Percentiles rank a stretch among this genome's conserved stretches.
Evolutionary conservation across 2,888 invertebrate genomes (phyloP).

Genomic region (Mantis religiosa): DNA sequence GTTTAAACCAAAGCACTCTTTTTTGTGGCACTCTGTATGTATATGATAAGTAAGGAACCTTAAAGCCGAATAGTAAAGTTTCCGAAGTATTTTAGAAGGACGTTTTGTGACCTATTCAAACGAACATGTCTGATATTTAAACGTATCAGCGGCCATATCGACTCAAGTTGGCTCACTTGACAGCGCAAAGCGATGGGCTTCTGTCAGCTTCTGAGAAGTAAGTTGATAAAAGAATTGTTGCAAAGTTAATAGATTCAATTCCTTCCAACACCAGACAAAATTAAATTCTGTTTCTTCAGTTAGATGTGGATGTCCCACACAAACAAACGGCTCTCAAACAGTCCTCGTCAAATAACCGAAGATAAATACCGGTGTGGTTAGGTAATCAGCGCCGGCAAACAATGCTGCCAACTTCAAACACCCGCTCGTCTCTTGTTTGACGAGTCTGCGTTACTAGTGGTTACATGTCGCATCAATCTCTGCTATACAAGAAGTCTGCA

Average conservation of each 20-base stretch:
- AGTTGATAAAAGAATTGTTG: neutral
- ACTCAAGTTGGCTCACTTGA: neutral
- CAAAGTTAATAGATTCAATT: neutral
- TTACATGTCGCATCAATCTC: neutral
- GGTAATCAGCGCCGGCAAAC: neutral
- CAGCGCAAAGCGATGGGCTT: neutral
- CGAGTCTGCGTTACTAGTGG: neutral
- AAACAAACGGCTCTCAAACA: neutral
- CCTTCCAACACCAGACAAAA: neutral
- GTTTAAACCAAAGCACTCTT: no score
- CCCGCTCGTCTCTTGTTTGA: neutral
- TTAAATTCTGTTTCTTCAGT: neutral
- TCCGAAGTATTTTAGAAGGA: no score
- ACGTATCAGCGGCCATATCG: no score
- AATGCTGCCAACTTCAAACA: neutral
- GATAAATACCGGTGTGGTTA: neutral
- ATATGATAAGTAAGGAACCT: no score
- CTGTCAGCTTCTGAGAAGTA: neutral
- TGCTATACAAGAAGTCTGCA: neutral
- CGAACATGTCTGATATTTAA: no score
- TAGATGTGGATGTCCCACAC: neutral
- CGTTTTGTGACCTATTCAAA: no score
- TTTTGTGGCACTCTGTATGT: no score
- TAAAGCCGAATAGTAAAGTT: no score
- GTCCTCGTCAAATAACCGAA: constrained; percentile 4